Evolutionary conservation across 2,888 invertebrate genomes (phyloP), one percentile per base, ranked within the genome.

Genomic region (Pemphredon lugubris): DNA sequence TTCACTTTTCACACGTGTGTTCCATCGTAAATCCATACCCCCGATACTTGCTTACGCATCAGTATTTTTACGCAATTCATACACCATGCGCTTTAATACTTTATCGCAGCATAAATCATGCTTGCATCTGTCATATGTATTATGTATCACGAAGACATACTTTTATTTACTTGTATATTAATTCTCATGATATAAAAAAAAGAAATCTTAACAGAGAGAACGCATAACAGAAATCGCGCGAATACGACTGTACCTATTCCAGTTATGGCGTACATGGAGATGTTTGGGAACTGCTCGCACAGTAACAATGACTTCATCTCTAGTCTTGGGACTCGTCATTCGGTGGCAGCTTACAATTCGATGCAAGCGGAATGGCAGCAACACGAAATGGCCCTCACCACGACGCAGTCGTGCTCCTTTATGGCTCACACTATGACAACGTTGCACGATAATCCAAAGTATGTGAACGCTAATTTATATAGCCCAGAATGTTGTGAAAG

Each of bases 261-360:
- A 96, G 97, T 97, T 86, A 96, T 97, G 95, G 97, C 96, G 75
- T 98, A 97, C 90, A 97, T 98, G 97, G 97, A 97, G 91, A 96
- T 97, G 94, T 96, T 96, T 86, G 96, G 96, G 18, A 95, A 95
- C 90, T 97, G 96, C 91, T 95, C 95, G 79, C 96, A 96, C 85
- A 93, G 93, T 75, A 93, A 94, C 71, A 94, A 93, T 79, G 93
- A 93, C 60, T 93, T 93, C 44, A 92, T 93, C 61, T 96, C 96
- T 84, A 94, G 96, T 90, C 93, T 96, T 90, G 89, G 89, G 14
- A 87, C 89, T 34, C 93, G 96, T 50, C 97, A 97, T 90, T 97
- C 97, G 2, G 94, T 97, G 85, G 96, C 97, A 88, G 94, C 95
- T 3, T 95, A 94, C 88, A 94, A 94, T 78, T 90, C 91, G 63